A percentile compares a stretch with the other conserved stretches of the same genome.
These are phyloP conservation scores for Dysdera silvatica DNA, from an alignment of 1,140 invertebrate genomes.

Conservation along the genomic window DNA sequence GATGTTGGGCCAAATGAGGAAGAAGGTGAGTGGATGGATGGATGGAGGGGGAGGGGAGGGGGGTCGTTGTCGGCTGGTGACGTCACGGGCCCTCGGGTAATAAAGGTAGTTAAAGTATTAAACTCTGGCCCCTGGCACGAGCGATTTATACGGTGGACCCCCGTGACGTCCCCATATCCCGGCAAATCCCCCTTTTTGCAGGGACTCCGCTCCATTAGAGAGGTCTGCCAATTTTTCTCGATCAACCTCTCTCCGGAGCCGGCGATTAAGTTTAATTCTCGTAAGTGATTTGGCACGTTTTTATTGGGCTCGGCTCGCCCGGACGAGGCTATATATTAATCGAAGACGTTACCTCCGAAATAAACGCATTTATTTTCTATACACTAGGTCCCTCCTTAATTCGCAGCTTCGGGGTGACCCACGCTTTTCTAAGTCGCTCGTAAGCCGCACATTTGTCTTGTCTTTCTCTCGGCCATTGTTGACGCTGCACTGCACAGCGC, in stretches of 20 bases:
- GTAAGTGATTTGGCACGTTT: conserved; percentile 31
- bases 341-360: conserved; percentile 31
- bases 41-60: no score
- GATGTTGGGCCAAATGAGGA: not conserved
- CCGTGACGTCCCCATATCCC: conserved; percentile 26
- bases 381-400: conserved; percentile 17
- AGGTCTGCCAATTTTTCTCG: conserved; percentile 29
- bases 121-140: conserved; percentile 23
- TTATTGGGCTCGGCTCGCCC: conserved; percentile 28
- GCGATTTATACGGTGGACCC: conserved; percentile 29
- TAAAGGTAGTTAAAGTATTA: conserved; percentile 31
- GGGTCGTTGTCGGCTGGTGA: no score
- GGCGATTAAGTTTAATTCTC: conserved; percentile 32
- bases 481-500: no score
- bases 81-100: conserved; percentile 21
- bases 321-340: conserved; percentile 31
- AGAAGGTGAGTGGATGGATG: not conserved
- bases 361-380: conserved; percentile 30
- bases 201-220: conserved; percentile 29
- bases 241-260: conserved; percentile 24
- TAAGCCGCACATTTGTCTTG: conserved; percentile 32
- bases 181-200: conserved; percentile 31
- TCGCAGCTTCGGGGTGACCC: conserved; percentile 18
- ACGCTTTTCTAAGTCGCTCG: conserved; percentile 18
- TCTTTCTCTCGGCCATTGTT: conserved; percentile 23